Conservation (phyloP, 1,140 invertebrate genomes). For the Hylyphantes graminicola region DNA sequence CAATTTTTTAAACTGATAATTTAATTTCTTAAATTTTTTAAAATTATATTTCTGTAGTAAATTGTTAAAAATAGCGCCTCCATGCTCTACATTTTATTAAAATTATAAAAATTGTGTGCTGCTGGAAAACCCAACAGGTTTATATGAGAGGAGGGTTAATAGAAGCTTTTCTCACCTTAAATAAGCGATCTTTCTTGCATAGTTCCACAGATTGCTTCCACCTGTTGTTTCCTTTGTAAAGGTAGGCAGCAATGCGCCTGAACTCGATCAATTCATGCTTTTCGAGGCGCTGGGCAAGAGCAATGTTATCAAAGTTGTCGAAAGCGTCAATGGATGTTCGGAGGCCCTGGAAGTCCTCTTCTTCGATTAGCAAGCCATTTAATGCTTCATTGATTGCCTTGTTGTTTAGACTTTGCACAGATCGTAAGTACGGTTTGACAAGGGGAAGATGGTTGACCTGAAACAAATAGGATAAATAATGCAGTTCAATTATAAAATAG, state of each 20-base stretch:
- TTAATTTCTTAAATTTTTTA: too few relatives aligned
- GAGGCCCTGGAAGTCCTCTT: constrained; percentile 94
- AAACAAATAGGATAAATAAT: constrained; percentile 42
- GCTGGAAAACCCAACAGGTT: too few relatives aligned
- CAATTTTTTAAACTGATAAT: too few relatives aligned
- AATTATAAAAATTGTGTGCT: too few relatives aligned
- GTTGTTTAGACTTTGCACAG: constrained; percentile 98
- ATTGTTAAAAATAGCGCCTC: too few relatives aligned
- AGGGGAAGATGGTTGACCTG: constrained; percentile 85
- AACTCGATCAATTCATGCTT: constrained; percentile 99
- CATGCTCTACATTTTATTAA: too few relatives aligned
- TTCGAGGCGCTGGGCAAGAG: constrained; percentile 95
- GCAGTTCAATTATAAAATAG: background rate
- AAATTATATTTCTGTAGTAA: too few relatives aligned
- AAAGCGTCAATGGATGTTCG: constrained; percentile 98
- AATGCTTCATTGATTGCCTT: constrained; percentile 99
- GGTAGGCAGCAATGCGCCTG: constrained; percentile 96
- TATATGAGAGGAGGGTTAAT: too few relatives aligned
- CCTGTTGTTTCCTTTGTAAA: constrained; percentile 99
- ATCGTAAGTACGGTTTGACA: constrained; percentile 96
- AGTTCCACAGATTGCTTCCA: constrained; percentile 99
- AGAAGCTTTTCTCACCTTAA: constrained; percentile 74
- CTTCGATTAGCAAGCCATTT: constrained; percentile 96
- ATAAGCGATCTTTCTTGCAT: constrained; percentile 98
- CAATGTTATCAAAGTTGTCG: constrained; percentile 99